phyloP scores from a whole-genome alignment of 2,113 vertebrate genomes.

The Perca schrenkii region DNA sequence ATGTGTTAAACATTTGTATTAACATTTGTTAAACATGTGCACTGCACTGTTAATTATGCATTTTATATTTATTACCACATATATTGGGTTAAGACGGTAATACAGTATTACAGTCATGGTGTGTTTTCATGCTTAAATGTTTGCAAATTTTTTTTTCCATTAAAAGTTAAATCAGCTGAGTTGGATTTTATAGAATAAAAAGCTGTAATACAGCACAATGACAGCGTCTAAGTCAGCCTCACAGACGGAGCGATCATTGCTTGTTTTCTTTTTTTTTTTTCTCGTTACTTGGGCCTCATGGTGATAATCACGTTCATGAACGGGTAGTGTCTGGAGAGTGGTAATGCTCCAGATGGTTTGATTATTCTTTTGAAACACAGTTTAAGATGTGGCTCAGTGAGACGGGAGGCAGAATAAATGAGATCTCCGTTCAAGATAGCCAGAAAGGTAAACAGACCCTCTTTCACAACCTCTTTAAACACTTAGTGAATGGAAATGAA shows the following conservation, averaged over 20 bases:
- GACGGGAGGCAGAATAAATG: neutral
- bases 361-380: constrained; percentile 5
- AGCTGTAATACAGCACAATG: neutral
- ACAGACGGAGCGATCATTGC: neutral
- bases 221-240: neutral
- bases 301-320: constrained; percentile 13
- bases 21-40: neutral
- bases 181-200: neutral
- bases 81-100: neutral
- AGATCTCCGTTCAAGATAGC: neutral
- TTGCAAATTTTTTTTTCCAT: too few species aligned
- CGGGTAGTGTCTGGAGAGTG: neutral
- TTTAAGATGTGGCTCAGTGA: neutral
- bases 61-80: neutral
- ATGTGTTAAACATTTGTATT: neutral
- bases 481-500: constrained; percentile 17
- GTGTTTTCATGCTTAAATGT: neutral
- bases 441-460: constrained; percentile 12
- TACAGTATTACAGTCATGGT: neutral
- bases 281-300: neutral
- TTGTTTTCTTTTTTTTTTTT: too few species aligned
- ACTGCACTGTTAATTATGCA: neutral
- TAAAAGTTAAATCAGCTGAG: neutral
- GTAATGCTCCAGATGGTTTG: neutral
- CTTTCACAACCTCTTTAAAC: constrained; percentile 6